A percentile compares a stretch with the other conserved stretches of the same genome.
phyloP scores from a whole-genome alignment of 2,888 invertebrate genomes.

The Euspilapteryx auroguttella region DNA sequence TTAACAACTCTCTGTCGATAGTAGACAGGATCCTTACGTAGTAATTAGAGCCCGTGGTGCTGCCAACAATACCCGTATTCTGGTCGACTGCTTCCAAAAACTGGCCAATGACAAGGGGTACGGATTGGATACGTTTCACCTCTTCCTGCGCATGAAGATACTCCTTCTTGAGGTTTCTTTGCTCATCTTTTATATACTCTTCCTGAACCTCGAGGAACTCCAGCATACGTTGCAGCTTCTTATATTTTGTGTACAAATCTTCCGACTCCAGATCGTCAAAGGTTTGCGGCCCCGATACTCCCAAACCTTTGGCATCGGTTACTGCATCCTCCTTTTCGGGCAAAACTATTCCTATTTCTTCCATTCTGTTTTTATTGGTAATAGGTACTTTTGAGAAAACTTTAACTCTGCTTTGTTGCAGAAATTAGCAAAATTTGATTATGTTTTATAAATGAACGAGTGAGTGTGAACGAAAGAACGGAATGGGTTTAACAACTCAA shows the following conservation, averaged over 20 bases:
- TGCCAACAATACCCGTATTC: slow-evolving; percentile 98
- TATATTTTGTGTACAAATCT: slow-evolving; percentile 94
- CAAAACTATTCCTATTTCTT: slow-evolving; percentile 78
- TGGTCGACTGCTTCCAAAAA: slow-evolving; percentile 99
- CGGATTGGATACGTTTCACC: slow-evolving; percentile 98
- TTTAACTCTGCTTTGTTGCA: too few relatives aligned
- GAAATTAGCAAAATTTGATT: too few relatives aligned
- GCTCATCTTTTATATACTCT: slow-evolving; percentile 99
- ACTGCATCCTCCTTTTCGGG: slow-evolving; percentile 79
- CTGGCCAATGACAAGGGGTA: slow-evolving; percentile 98
- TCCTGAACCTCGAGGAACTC: slow-evolving; percentile 99
- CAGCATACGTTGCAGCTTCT: slow-evolving; percentile 94
- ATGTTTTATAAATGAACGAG: too few relatives aligned
- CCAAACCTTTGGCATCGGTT: slow-evolving; percentile 65
- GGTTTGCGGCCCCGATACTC: slow-evolving; percentile 68
- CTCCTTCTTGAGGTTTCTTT: slow-evolving; percentile 97
- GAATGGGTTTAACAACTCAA: too few relatives aligned
- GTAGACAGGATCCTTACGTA: slow-evolving; percentile 98
- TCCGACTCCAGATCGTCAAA: slow-evolving; percentile 86
- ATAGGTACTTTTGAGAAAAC: too few relatives aligned
- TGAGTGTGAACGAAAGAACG: too few relatives aligned
- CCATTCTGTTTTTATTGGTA: slow-evolving; percentile 68
- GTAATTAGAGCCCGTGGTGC: slow-evolving; percentile 98
- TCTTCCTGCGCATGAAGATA: slow-evolving; percentile 98
- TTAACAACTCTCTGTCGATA: slow-evolving; percentile 94